phyloP scores from a whole-genome alignment of 2,113 vertebrate species.

The Narcine bancroftii region DNA sequence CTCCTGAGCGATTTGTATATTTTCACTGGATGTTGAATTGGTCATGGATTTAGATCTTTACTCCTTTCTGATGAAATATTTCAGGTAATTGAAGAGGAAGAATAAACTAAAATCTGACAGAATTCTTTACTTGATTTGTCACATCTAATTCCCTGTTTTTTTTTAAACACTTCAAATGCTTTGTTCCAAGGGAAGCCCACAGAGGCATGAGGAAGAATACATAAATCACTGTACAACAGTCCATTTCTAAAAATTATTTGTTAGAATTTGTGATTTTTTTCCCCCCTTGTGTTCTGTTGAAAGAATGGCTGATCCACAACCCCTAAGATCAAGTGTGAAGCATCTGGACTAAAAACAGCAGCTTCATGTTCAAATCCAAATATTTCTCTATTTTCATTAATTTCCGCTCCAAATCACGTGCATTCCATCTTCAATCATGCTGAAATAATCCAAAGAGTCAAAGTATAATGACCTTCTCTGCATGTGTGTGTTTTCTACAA shows the following conservation, averaged over 20 bases:
- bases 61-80: not conserved
- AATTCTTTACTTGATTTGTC: not conserved
- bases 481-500: not conserved
- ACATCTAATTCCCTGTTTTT: no score
- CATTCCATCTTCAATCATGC: no score
- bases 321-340: not conserved
- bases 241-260: not conserved
- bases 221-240: not conserved
- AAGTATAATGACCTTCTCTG: not conserved
- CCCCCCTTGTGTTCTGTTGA: not conserved
- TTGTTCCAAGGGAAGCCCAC: not conserved
- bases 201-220: not conserved
- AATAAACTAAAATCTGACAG: not conserved
- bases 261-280: not conserved
- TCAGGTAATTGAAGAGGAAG: not conserved
- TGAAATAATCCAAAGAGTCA: no score
- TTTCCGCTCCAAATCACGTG: no score
- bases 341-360: not conserved
- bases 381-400: not conserved
- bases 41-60: constrained; percentile 25
- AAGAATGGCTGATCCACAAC: not conserved
- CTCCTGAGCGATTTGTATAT: not conserved
- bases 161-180: not conserved
- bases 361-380: not conserved
- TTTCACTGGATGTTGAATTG: not conserved